Evolutionary conservation across 1,140 invertebrate species (phyloP).

Genomic region (Drosophila suzukii): DNA sequence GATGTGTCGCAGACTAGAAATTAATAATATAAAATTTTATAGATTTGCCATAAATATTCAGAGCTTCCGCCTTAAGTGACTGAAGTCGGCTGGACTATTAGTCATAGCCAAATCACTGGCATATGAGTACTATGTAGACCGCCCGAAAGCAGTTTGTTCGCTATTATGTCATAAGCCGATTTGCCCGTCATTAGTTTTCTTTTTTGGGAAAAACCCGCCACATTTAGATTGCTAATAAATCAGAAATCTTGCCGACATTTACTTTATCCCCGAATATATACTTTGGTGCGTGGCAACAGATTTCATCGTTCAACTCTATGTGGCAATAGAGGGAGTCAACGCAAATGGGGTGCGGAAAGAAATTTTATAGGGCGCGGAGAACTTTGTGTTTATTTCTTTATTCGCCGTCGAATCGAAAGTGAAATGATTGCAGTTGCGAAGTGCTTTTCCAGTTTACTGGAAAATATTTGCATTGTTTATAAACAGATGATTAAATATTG

Average conservation of each 20-base stretch:
- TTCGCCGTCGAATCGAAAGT: constrained; percentile 14
- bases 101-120: constrained; percentile 45
- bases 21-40: constrained; percentile 64
- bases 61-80: constrained; percentile 52
- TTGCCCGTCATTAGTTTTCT: constrained; percentile 63
- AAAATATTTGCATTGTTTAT: constrained; percentile 4
- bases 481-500: neutral
- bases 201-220: constrained; percentile 25
- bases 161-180: constrained; percentile 79
- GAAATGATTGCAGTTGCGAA: constrained; percentile 19
- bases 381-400: constrained; percentile 33
- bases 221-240: constrained; percentile 73
- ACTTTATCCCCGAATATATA: constrained; percentile 8
- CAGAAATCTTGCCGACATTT: constrained; percentile 57
- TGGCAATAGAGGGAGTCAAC: constrained; percentile 50
- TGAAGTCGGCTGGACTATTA: constrained; percentile 54
- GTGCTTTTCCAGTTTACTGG: neutral
- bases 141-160: constrained; percentile 40
- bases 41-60: constrained; percentile 65
- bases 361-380: constrained; percentile 13
- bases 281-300: constrained; percentile 26
- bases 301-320: constrained; percentile 39
- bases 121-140: constrained; percentile 24
- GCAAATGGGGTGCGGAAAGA: constrained; percentile 8
- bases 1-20: constrained; percentile 11